phyloP scores from a whole-genome alignment of 2,888 invertebrate genomes.

The Diabrotica balteata region DNA sequence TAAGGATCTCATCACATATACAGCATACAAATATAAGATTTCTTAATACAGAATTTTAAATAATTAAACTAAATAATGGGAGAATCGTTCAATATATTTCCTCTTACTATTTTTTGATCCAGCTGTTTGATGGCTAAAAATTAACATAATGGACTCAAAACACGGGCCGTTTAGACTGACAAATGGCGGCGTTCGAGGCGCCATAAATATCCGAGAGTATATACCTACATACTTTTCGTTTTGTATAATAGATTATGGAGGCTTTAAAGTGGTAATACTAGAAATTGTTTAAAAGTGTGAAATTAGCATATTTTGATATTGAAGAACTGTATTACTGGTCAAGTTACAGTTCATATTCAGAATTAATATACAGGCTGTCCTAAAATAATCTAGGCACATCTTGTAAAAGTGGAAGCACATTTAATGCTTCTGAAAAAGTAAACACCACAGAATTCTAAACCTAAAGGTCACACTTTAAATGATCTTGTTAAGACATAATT shows the following conservation, averaged over 20 bases:
- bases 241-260: not conserved
- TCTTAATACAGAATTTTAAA: slow-evolving; percentile 3
- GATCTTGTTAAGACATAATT: no score
- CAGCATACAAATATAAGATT: not conserved
- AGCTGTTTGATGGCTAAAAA: slow-evolving; percentile 20
- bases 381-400: no score
- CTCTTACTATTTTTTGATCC: slow-evolving; percentile 9
- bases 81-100: slow-evolving; percentile 11
- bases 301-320: no score
- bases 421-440: no score
- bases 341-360: no score
- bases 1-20: slow-evolving; percentile 7
- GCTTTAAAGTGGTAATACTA: not conserved
- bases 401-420: no score
- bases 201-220: slow-evolving; percentile 4
- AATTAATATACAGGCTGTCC: no score
- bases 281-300: no score
- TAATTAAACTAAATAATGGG: slow-evolving; percentile 5
- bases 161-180: slow-evolving; percentile 9
- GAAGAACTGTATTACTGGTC: no score
- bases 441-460: no score
- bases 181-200: slow-evolving; percentile 4
- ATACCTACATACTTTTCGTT: not conserved
- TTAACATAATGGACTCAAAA: slow-evolving; percentile 21
- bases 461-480: no score